A percentile compares a stretch with the other conserved stretches of the same genome.
phyloP scores from a whole-genome alignment of 2,888 invertebrate species.

The Mallateleia sp. region DNA sequence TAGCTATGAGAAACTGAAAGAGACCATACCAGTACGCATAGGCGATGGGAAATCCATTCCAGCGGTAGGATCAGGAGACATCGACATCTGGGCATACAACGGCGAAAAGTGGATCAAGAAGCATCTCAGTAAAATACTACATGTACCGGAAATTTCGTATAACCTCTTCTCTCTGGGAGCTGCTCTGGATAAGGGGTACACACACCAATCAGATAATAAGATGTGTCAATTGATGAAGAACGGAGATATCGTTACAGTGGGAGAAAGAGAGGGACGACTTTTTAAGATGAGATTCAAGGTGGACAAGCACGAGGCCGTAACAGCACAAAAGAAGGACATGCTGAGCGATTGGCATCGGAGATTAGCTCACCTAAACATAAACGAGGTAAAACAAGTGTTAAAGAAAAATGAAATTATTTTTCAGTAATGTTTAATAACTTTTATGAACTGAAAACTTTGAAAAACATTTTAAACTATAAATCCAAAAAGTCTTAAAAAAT shows the following conservation, averaged over 20 bases:
- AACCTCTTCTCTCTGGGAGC: slow-evolving; percentile 50
- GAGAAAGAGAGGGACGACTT: slow-evolving; percentile 21
- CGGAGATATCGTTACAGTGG: slow-evolving; percentile 33
- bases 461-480: too few species aligned
- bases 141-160: slow-evolving; percentile 21
- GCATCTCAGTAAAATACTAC: slow-evolving; percentile 11
- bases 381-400: background rate
- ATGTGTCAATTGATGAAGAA: slow-evolving; percentile 7
- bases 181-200: slow-evolving; percentile 33
- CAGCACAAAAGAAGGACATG: background rate
- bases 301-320: background rate
- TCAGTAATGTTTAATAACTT: too few species aligned
- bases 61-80: slow-evolving; percentile 71
- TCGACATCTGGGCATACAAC: slow-evolving; percentile 75
- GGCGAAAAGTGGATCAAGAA: slow-evolving; percentile 61
- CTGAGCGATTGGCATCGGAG: background rate
- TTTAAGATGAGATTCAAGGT: slow-evolving; percentile 39
- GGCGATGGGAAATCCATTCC: slow-evolving; percentile 66
- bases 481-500: too few species aligned
- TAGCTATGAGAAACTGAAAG: background rate
- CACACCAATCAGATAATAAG: slow-evolving; percentile 8
- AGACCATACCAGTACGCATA: slow-evolving; percentile 56
- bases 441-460: too few species aligned
- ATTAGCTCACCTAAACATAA: background rate
- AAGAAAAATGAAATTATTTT: too few species aligned